Conservation (phyloP, 2,113 vertebrate species). For the Catharus fuscescens region DNA sequence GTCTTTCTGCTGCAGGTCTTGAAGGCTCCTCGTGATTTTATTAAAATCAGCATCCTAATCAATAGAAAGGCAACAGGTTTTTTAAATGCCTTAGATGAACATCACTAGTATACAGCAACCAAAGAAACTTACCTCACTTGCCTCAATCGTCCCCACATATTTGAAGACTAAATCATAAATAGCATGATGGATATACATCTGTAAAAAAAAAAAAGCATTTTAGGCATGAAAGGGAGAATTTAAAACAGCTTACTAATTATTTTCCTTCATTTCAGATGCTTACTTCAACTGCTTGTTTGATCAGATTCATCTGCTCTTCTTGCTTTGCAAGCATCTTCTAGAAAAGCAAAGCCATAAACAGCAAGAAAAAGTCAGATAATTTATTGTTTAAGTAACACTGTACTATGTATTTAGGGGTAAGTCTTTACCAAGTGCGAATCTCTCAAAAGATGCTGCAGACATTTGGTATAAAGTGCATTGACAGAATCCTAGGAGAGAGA, state of each 20-base stretch:
- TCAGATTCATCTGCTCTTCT: conserved; percentile 92
- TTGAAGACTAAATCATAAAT: conserved; percentile 95
- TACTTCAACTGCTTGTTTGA: conserved; percentile 98
- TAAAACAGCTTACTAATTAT: background rate
- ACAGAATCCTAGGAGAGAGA: conserved; percentile 83
- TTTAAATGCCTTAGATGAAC: background rate
- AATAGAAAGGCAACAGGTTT: conserved; percentile 9
- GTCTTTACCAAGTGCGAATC: conserved; percentile 91
- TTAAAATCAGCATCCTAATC: conserved; percentile 94
- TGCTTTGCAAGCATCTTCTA: conserved; percentile 92
- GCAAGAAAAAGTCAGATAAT: background rate
- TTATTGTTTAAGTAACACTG: background rate
- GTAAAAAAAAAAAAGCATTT: conserved; percentile 12
- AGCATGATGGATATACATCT: conserved; percentile 95
- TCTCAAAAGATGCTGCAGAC: conserved; percentile 93
- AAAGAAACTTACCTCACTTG: conserved; percentile 83
- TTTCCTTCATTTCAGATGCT: conserved; percentile 13
- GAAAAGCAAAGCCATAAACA: conserved; percentile 42
- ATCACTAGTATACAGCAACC: background rate
- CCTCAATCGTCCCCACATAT: conserved; percentile 93
- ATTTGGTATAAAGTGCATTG: conserved; percentile 92
- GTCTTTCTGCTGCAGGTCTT: conserved; percentile 95
- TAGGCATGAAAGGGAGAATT: background rate
- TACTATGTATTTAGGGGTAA: background rate
- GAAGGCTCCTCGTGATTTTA: conserved; percentile 93